A percentile compares a stretch with the other conserved stretches of the same genome.
Conservation (phyloP, 2,797 vertebrate genomes). For the Sphenodon punctatus region DNA sequence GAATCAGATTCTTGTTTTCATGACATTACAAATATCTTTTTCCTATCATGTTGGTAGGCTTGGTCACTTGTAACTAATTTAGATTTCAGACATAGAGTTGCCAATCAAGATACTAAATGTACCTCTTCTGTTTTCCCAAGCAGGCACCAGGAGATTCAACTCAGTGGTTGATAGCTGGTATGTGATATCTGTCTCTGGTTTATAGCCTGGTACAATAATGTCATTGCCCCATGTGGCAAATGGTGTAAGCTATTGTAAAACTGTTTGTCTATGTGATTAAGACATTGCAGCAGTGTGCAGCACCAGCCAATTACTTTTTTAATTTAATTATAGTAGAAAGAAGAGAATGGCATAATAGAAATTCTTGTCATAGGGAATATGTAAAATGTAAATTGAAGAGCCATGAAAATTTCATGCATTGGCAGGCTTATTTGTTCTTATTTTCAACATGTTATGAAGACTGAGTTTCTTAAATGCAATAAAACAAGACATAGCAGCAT, state of each 20-base stretch:
- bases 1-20: slow-evolving; percentile 25
- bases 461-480: slow-evolving; percentile 76
- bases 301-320: slow-evolving; percentile 85
- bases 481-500: slow-evolving; percentile 79
- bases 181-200: slow-evolving; percentile 77
- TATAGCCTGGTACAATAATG: slow-evolving; percentile 80
- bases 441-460: slow-evolving; percentile 81
- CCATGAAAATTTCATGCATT: slow-evolving; percentile 85
- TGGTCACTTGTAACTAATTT: slow-evolving; percentile 68
- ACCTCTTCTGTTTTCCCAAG: slow-evolving; percentile 60
- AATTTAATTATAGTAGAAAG: slow-evolving; percentile 84
- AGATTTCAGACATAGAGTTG: slow-evolving; percentile 63
- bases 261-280: slow-evolving; percentile 86
- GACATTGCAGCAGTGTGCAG: slow-evolving; percentile 82
- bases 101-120: slow-evolving; percentile 61
- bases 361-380: slow-evolving; percentile 84
- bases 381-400: slow-evolving; percentile 84
- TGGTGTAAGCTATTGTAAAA: slow-evolving; percentile 84
- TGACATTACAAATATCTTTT: slow-evolving; percentile 20
- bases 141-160: slow-evolving; percentile 61
- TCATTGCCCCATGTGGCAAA: slow-evolving; percentile 83
- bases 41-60: slow-evolving; percentile 42
- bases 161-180: slow-evolving; percentile 67
- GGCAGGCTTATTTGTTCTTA: slow-evolving; percentile 82
- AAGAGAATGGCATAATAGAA: slow-evolving; percentile 83